phyloP scores from a whole-genome alignment of 1,140 invertebrate species.

The Portunus trituberculatus region DNA sequence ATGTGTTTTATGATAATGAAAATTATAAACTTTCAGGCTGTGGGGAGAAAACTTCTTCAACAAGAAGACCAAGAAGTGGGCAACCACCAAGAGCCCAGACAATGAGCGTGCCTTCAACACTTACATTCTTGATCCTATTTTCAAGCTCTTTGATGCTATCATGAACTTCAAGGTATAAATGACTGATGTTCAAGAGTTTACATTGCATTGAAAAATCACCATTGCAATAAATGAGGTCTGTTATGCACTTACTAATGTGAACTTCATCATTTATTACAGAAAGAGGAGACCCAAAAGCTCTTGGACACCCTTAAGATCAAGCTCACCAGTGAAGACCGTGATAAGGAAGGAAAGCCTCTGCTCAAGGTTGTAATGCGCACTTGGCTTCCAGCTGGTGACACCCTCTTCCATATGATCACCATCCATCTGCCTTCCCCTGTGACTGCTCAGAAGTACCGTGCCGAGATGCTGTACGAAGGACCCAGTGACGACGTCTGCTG shows the following conservation, averaged over 20 bases:
- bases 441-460: constrained; percentile 98
- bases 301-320: constrained; percentile 95
- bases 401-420: constrained; percentile 99
- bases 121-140: constrained; percentile 99
- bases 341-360: constrained; percentile 95
- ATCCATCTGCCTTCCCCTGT: constrained; percentile 99
- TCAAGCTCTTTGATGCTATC: constrained; percentile 98
- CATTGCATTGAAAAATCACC: neutral
- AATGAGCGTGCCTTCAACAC: constrained; percentile 99
- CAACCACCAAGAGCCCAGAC: constrained; percentile 90
- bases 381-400: constrained; percentile 99
- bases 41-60: constrained; percentile 99
- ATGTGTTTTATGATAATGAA: neutral
- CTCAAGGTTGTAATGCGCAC: constrained; percentile 98
- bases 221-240: neutral
- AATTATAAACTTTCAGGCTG: constrained; percentile 81
- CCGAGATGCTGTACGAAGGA: constrained; percentile 99
- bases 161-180: constrained; percentile 92
- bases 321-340: constrained; percentile 96
- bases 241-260: no score
- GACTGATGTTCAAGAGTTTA: neutral
- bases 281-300: constrained; percentile 94
- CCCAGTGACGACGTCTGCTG: constrained; percentile 98
- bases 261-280: constrained; percentile 80
- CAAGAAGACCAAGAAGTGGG: constrained; percentile 98